Evolutionary conservation across 2,113 vertebrate genomes (phyloP), one percentile per base, ranked within the genome.

Genomic region (Oceanodroma tethys): DNA sequence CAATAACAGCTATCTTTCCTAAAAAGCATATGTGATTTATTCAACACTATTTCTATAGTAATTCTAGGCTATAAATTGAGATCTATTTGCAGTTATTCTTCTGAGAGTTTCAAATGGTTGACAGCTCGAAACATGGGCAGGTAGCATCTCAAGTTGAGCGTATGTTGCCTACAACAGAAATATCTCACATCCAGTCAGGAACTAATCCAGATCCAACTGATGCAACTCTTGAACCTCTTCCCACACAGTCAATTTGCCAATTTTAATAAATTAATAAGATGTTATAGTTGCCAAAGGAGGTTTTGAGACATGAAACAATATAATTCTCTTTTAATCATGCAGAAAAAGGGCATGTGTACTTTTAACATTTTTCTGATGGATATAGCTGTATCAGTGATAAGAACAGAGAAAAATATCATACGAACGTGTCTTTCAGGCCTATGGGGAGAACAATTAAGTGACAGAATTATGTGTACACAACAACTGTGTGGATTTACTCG

Each of bases 191-290:
- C 66, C 13, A 91, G 43, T 34, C 90, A 83, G 81, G 58, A 95
- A 68, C 81, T 36, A n/a, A 82, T 50, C 86, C 94, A 94, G 73
- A 91, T 81, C 9, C 10, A 84, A 74, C 79, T 75, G 81, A 95
- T 73, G 71, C 79, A 94, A 91, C 62, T 86, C 72, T 87, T 95
- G 91, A 94, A 86, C 12, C 66, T 60, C 63, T 87, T 89, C 93
- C 94, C 83, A 95, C 38, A 30, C 3, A 42, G 52, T 8, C n/a
- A 26, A n/a, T 80, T 53, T 80, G 92, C 87, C 96, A 92, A 58
- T n/a, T 91, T 66, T 88, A 93, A 53, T 88, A 89, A 92, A 93
- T 76, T 91, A 80, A 68, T 53, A 86, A 42, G 40, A 62, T 62
- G 56, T 42, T 50, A 9, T 0, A 60, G 43, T 13, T 92, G 90